phyloP scores from a whole-genome alignment of 2,113 vertebrate species.

The Centrocercus urophasianus region DNA sequence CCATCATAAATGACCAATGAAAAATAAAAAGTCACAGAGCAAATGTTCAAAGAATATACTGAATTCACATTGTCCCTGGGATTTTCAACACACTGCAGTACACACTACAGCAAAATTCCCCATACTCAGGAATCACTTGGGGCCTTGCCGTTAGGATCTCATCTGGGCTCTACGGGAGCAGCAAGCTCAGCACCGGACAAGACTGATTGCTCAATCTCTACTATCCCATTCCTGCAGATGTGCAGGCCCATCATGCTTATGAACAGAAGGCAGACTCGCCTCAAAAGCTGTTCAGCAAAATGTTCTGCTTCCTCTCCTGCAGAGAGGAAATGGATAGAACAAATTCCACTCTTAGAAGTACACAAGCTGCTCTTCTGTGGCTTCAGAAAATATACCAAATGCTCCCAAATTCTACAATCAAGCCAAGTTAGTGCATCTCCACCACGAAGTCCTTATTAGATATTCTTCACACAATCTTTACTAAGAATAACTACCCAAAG shows the following conservation, averaged over 20 bases:
- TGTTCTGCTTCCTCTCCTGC: neutral
- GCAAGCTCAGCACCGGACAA: neutral
- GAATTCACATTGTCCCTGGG: neutral
- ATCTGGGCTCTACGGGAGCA: neutral
- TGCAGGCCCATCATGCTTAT: fast-evolving
- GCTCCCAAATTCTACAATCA: neutral
- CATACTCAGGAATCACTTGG: neutral
- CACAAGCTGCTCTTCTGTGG: neutral
- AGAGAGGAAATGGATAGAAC: neutral
- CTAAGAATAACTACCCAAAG: neutral
- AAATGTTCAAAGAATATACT: neutral
- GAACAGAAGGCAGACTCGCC: neutral
- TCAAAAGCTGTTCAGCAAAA: neutral
- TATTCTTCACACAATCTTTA: neutral
- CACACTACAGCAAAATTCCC: neutral
- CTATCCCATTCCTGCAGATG: neutral
- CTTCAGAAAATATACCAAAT: neutral
- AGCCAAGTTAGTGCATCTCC: neutral
- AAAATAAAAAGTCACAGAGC: conserved; percentile 16
- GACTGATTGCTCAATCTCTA: neutral
- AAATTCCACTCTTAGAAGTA: neutral
- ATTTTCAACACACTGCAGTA: conserved; percentile 21
- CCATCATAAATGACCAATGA: neutral
- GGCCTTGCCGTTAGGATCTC: neutral
- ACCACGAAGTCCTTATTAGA: neutral